Evolutionary conservation across 2,113 vertebrate genomes (phyloP), one percentile per base, ranked within the genome.

Genomic region (Strix aluco): DNA sequence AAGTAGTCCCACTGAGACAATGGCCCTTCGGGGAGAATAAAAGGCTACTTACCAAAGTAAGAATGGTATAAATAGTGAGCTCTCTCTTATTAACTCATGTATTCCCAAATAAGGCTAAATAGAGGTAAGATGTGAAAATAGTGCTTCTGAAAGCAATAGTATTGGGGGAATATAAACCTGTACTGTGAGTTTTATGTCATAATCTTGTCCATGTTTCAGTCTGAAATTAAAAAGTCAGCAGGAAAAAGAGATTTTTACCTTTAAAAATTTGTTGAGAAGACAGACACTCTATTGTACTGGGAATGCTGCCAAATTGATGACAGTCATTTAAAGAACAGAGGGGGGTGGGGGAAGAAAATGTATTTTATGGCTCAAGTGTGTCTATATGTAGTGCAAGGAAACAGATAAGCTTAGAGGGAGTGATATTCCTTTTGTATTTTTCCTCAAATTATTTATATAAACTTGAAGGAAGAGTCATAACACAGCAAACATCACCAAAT

Each of bases 311-410:
- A 88, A 40, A 15, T 0, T 69, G 58, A 23, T 85, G 81, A 38
- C 83, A 80, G 75, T 63, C 63, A 51, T 49, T 82, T 91, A 21
- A 44, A 65, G 71, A 72, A 46, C 11, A 11, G 70, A 11, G 38
- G 14, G 15, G 2, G 27, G 18, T 10, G 52, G 40, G 73, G 32
- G 16, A 8, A 58, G 67, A 63, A 94, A 86, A 81, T 21, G 21
- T 30, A 5, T 88, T 91, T 79, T 79, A 27, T 66, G 29, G n/a
- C 81, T 88, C 1, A 0, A 62, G 49, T 44, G 46, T 12, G 25
- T 57, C 82, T 47, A 38, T n/a, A 42, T n/a, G 52, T 15, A 89
- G 73, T 95, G 96, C 94, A 93, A 86, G 95, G 97, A 95, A 96
- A 80, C 66, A 97, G 96, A 96, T 97, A 94, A 97, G 67, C 89